phyloP scores from a whole-genome alignment of 2,797 vertebrate species.

The Propithecus deckenii region DNA sequence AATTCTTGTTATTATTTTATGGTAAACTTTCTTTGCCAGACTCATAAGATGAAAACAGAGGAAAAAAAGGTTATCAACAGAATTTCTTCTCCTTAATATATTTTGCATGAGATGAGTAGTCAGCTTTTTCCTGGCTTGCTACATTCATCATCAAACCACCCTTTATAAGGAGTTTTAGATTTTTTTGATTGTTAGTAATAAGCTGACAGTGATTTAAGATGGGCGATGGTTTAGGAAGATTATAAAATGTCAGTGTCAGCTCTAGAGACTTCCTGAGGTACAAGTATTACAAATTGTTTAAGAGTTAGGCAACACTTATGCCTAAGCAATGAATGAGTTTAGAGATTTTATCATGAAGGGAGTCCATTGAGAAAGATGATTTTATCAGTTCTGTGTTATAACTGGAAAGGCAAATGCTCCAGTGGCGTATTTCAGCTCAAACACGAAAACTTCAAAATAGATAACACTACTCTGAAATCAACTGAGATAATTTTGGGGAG shows the following conservation, averaged over 20 bases:
- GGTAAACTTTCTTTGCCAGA: not conserved
- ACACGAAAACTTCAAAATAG: not conserved
- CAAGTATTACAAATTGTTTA: not conserved
- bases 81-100: not conserved
- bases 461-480: not conserved
- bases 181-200: constrained; percentile 33
- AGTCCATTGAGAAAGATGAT: not conserved
- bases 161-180: not conserved
- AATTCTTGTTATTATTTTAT: not conserved
- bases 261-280: constrained; percentile 1
- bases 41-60: not conserved
- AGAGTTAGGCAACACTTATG: constrained; percentile 11
- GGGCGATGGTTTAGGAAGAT: constrained; percentile 12
- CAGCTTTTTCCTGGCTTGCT: constrained; percentile 5
- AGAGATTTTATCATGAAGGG: constrained; percentile 17
- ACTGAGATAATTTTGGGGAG: not conserved
- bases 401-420: constrained; percentile 22
- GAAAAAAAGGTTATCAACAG: constrained; percentile 2
- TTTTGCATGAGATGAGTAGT: not conserved
- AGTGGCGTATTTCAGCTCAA: not conserved
- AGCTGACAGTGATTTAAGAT: not conserved
- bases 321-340: not conserved
- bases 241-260: constrained; percentile 3
- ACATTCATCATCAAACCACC: not conserved
- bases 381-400: not conserved